Percentiles rank a stretch among this genome's conserved stretches.
Conservation (phyloP, 2,888 invertebrate species). For the Hemistola chrysoprasaria region DNA sequence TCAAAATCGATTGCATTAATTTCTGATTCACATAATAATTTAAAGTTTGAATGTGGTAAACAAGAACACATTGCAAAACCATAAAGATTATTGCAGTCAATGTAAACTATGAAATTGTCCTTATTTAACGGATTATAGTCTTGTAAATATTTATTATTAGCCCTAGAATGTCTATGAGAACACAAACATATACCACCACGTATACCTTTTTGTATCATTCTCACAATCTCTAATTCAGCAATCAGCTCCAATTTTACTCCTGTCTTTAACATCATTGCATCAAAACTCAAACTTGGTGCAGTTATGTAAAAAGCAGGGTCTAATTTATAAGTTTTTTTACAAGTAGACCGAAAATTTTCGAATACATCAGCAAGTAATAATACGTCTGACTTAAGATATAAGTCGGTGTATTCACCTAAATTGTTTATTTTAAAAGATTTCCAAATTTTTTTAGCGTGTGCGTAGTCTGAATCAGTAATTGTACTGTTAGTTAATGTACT, state of each 20-base stretch:
- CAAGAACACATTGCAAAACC: not conserved
- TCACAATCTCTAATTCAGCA: constrained; percentile 26
- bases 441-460: constrained; percentile 7
- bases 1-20: not conserved
- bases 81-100: not conserved
- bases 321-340: constrained; percentile 11
- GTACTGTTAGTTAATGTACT: not conserved
- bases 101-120: not conserved
- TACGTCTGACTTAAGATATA: not conserved
- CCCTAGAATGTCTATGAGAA: constrained; percentile 27
- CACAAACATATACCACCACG: constrained; percentile 31
- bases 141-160: constrained; percentile 31
- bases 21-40: constrained; percentile 29
- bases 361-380: constrained; percentile 6
- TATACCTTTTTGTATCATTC: constrained; percentile 29
- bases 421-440: constrained; percentile 1
- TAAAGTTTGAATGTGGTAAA: constrained; percentile 5
- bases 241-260: constrained; percentile 22
- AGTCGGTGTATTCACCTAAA: constrained; percentile 7
- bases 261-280: constrained; percentile 18
- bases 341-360: constrained; percentile 8
- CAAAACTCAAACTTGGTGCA: constrained; percentile 13
- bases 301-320: constrained; percentile 16
- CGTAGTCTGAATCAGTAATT: constrained; percentile 2
- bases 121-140: constrained; percentile 7